Evolutionary conservation across 2,797 vertebrate species (phyloP), one percentile per base, ranked within the genome.

Genomic region (Hybognathus amarus): DNA sequence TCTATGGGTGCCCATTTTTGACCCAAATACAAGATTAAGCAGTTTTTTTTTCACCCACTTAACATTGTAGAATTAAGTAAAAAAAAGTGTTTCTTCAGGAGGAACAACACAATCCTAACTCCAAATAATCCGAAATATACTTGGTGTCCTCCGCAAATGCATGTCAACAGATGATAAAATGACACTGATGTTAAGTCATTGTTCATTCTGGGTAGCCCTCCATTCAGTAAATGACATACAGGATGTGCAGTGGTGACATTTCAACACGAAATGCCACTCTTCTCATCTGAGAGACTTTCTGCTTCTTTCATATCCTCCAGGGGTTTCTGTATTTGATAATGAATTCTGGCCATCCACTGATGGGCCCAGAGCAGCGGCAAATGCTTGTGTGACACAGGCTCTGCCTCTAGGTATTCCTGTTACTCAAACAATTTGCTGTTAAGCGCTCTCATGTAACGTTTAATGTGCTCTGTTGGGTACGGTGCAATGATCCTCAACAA

Each of bases 201-300:
- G 84, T 54, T 63, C 70, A 85, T 84, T 84, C 84, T 30, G 77
- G 68, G 50, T 81, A 40, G 59, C 56, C 18, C 73, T 80, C 38
- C 33, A 67, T 36, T 84, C 80, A 71, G 76, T 86, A 87, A 84
- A 85, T 85, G 83, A 84, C 80, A 88, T 36, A 63, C 75, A 75
- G 80, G 75, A 83, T 82, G 80, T 80, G 85, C 89, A 74, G 54
- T 69, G 22, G 52, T 90, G 89, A 90, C 82, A 90, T 89, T 89
- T 91, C 67, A 81, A 73, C 78, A 83, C 50, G 66, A 88, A 91
- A 90, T 91, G 84, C 88, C 88, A 91, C 61, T 17, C 80, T 42
- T 74, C 61, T 68, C 82, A 80, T 83, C 76, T 64, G 76, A 87
- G 79, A 79, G 81, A 52, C 69, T 50, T 78, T 80, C 52, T 69